A percentile compares a stretch with the other conserved stretches of the same genome.
Evolutionary conservation across 2,888 invertebrate genomes (phyloP).

Genomic region (Agriopis leucophaearia): DNA sequence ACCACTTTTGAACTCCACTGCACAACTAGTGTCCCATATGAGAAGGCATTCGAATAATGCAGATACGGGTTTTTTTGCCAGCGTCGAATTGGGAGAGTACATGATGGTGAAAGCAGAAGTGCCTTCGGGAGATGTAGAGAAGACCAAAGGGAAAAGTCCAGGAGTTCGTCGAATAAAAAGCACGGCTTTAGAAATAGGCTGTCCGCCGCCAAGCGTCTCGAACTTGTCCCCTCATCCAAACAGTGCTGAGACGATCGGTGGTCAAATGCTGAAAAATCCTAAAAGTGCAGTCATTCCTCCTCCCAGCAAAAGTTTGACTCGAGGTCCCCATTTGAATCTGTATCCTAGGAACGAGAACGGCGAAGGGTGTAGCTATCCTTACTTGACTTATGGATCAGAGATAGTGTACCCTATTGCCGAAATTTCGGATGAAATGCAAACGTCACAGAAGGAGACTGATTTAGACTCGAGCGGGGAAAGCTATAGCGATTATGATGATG

Average conservation of each 20-base stretch:
- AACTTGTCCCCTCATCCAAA: slow-evolving; percentile 93
- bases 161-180: slow-evolving; percentile 90
- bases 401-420: slow-evolving; percentile 94
- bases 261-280: slow-evolving; percentile 89
- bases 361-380: slow-evolving; percentile 92
- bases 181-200: slow-evolving; percentile 90
- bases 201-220: slow-evolving; percentile 89
- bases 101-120: slow-evolving; percentile 84
- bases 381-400: slow-evolving; percentile 89
- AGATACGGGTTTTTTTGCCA: slow-evolving; percentile 86
- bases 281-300: slow-evolving; percentile 88
- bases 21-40: slow-evolving; percentile 82
- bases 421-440: slow-evolving; percentile 92
- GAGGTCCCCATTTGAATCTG: slow-evolving; percentile 90
- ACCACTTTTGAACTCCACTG: slow-evolving; percentile 81
- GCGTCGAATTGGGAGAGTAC: slow-evolving; percentile 82
- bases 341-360: slow-evolving; percentile 89
- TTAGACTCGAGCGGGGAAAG: slow-evolving; percentile 87
- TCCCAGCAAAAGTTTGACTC: slow-evolving; percentile 89
- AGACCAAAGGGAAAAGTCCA: slow-evolving; percentile 85
- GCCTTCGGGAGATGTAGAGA: slow-evolving; percentile 76
- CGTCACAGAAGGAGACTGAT: slow-evolving; percentile 88
- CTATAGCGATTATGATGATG: slow-evolving; percentile 88
- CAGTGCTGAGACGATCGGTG: slow-evolving; percentile 92
- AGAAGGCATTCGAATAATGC: slow-evolving; percentile 88